A percentile compares a stretch with the other conserved stretches of the same genome.
Conservation (phyloP, 2,113 vertebrate genomes). For the Strigops habroptila region DNA sequence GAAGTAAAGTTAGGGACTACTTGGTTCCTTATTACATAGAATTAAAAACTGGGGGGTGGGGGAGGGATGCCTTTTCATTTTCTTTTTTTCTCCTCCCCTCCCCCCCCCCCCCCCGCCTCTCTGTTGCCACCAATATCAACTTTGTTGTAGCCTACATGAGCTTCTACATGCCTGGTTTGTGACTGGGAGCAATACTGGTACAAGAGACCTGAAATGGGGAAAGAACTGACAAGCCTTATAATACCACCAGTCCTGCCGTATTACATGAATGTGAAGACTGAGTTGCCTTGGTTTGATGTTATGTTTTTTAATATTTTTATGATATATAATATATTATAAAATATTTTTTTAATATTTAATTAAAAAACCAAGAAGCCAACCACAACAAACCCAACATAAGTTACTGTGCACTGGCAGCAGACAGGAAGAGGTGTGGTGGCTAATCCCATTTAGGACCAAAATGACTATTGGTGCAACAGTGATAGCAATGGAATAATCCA, state of each 20-base stretch:
- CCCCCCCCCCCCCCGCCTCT: accelerated
- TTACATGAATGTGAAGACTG: not conserved
- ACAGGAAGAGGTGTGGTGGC: not conserved
- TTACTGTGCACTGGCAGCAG: not conserved
- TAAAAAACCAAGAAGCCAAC: not conserved
- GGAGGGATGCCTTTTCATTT: too few relatives aligned
- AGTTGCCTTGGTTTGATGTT: not conserved
- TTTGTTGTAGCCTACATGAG: not conserved
- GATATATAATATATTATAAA: too few relatives aligned
- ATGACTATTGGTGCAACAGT: not conserved
- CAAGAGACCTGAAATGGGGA: not conserved
- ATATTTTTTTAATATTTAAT: not conserved
- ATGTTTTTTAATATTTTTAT: not conserved
- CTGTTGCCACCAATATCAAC: not conserved
- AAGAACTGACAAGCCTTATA: not conserved
- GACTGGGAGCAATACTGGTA: not conserved
- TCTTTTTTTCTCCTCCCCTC: accelerated
- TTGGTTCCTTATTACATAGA: not conserved
- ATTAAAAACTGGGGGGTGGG: not conserved
- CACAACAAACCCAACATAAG: not conserved
- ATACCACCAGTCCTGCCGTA: not conserved
- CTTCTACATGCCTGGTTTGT: not conserved
- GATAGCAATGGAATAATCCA: not conserved
- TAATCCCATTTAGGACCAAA: not conserved
- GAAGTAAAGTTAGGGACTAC: not conserved